These are phyloP conservation scores for Henricia sp. DNA, from an alignment of 53 echinoderm and acorn worm genomes.

Conservation along the genomic window DNA sequence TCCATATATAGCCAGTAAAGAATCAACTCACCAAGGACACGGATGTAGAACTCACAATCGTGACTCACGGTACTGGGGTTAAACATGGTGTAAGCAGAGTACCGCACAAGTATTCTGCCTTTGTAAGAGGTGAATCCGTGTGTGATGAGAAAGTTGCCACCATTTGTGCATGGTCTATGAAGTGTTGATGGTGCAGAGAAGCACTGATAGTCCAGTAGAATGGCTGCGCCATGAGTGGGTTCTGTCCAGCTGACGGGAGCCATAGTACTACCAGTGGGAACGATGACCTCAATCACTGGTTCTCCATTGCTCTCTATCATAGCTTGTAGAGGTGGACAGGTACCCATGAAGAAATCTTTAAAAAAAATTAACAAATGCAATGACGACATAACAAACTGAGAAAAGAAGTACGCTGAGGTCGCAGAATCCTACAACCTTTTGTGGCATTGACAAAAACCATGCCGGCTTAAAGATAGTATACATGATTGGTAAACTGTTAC, in stretches of 20 bases:
- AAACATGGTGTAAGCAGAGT: neutral
- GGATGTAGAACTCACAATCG: conserved; percentile 10
- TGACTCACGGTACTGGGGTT: neutral
- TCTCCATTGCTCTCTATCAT: neutral
- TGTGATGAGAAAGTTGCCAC: conserved; percentile 12
- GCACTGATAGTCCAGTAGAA: neutral
- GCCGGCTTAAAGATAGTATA: no score
- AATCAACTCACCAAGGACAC: conserved; percentile 11
- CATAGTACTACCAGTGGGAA: neutral
- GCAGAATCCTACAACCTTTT: no score
- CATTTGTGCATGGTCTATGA: neutral
- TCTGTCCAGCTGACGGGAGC: neutral
- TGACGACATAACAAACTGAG: neutral
- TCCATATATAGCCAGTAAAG: neutral
- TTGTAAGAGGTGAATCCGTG: neutral
- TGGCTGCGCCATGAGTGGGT: neutral
- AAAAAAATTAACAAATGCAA: neutral
- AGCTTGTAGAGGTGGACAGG: neutral
- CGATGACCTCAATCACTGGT: neutral
- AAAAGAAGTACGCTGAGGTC: neutral
- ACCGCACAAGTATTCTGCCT: neutral
- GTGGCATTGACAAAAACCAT: no score
- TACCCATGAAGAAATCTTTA: neutral
- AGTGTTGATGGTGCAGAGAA: neutral
- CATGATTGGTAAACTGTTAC: no score